Conservation (phyloP, 2,888 invertebrate genomes). For the Napeogenes inachia region DNA sequence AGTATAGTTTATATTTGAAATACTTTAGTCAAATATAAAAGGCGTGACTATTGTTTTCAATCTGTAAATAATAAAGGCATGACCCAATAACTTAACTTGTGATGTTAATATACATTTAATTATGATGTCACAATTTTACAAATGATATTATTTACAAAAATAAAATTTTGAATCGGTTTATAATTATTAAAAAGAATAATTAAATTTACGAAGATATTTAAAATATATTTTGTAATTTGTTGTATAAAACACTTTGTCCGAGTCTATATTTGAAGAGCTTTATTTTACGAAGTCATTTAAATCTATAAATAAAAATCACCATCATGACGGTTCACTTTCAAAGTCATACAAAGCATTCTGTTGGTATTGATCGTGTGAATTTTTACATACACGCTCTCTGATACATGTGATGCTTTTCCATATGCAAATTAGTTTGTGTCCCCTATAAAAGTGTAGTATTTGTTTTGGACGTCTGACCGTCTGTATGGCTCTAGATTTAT, state of each 20-base stretch:
- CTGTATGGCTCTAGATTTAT: slow-evolving; percentile 40
- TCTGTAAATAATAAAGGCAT: slow-evolving; percentile 7
- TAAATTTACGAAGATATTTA: no score
- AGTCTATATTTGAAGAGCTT: no score
- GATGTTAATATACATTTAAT: no score
- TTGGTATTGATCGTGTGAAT: slow-evolving; percentile 39
- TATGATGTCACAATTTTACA: no score
- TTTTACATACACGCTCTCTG: slow-evolving; percentile 40
- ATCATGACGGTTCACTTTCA: background rate
- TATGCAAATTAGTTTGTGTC: slow-evolving; percentile 70
- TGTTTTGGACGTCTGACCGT: slow-evolving; percentile 64
- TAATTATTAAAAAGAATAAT: no score
- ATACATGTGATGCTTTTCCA: slow-evolving; percentile 66
- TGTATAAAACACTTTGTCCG: no score
- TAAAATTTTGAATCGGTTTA: no score
- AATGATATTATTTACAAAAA: no score
- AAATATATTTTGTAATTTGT: no score
- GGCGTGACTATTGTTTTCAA: slow-evolving; percentile 24
- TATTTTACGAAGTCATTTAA: background rate
- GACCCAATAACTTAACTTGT: background rate
- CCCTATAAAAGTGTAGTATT: slow-evolving; percentile 64
- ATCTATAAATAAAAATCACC: background rate
- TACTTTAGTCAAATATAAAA: slow-evolving; percentile 25
- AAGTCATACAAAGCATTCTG: slow-evolving; percentile 13
- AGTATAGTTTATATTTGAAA: slow-evolving; percentile 41